Evolutionary conservation across 2,797 vertebrate genomes (phyloP).

Genomic region (Eulemur mongoz): DNA sequence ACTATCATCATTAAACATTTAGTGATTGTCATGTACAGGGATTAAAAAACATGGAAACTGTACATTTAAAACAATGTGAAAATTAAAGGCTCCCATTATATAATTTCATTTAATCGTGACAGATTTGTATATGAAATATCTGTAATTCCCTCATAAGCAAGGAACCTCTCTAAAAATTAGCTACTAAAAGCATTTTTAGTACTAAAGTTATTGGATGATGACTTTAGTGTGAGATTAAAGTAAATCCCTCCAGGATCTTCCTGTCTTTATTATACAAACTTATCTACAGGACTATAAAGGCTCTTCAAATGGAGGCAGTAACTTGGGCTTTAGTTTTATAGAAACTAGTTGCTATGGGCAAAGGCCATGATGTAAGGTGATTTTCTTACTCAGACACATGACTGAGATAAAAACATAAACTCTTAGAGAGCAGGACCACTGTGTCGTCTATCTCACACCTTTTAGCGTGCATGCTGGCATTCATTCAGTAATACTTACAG

Average conservation of each 20-base stretch:
- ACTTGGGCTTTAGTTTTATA: neutral
- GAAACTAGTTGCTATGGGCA: neutral
- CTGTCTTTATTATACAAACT: neutral
- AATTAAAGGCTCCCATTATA: constrained; percentile 15
- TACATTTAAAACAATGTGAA: neutral
- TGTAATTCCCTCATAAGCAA: neutral
- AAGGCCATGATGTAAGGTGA: neutral
- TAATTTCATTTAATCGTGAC: neutral
- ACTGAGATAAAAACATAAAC: neutral
- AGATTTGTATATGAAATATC: neutral
- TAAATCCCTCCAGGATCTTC: constrained; percentile 18
- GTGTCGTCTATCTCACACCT: neutral
- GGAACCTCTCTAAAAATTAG: neutral
- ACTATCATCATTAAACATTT: neutral
- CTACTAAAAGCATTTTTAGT: neutral
- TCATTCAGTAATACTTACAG: neutral
- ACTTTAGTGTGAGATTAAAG: neutral
- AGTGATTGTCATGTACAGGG: neutral
- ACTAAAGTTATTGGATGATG: neutral
- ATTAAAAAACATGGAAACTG: neutral
- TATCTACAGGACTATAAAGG: neutral
- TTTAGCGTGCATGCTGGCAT: neutral
- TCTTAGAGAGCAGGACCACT: neutral
- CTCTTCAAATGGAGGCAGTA: constrained; percentile 8
- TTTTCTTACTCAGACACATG: neutral